Conservation (phyloP, 2,888 invertebrate species). For the Notocelia uddmanniana region DNA sequence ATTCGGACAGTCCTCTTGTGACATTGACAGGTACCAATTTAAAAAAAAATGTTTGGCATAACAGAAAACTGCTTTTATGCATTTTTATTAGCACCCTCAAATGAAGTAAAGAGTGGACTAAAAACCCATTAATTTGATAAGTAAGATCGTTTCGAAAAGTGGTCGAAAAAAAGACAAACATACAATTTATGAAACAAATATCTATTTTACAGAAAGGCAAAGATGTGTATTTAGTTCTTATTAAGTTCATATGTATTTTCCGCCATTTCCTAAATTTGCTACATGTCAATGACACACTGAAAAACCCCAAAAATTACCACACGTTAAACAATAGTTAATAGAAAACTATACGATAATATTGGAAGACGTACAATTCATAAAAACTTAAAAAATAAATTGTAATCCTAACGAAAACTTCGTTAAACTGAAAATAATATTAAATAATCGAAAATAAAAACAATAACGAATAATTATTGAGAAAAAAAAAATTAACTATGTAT, state of each 20-base stretch:
- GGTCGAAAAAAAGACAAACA: too few species aligned
- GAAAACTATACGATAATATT: slow-evolving; percentile 62
- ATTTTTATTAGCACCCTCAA: neutral
- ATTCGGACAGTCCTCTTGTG: neutral
- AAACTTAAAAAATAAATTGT: slow-evolving; percentile 56
- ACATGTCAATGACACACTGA: neutral
- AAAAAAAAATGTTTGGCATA: neutral
- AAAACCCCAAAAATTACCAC: slow-evolving; percentile 50
- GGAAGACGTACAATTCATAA: slow-evolving; percentile 75
- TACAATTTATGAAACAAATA: too few species aligned
- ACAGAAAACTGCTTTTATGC: neutral
- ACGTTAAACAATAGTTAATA: slow-evolving; percentile 55
- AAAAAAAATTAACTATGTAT: slow-evolving; percentile 56
- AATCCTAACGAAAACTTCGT: slow-evolving; percentile 49
- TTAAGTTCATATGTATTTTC: neutral
- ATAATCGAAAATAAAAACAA: slow-evolving; percentile 51
- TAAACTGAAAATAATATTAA: slow-evolving; percentile 49
- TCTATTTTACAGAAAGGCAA: too few species aligned
- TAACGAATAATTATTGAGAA: slow-evolving; percentile 45
- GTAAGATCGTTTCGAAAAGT: too few species aligned
- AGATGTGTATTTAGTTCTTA: neutral
- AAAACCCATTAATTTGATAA: neutral
- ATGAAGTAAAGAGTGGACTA: neutral
- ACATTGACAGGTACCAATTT: slow-evolving; percentile 5
- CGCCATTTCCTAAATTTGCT: neutral